Percentiles rank a stretch among this genome's conserved stretches.
Evolutionary conservation across 2,888 invertebrate genomes (phyloP).

Genomic region (Anoncus sp.): DNA sequence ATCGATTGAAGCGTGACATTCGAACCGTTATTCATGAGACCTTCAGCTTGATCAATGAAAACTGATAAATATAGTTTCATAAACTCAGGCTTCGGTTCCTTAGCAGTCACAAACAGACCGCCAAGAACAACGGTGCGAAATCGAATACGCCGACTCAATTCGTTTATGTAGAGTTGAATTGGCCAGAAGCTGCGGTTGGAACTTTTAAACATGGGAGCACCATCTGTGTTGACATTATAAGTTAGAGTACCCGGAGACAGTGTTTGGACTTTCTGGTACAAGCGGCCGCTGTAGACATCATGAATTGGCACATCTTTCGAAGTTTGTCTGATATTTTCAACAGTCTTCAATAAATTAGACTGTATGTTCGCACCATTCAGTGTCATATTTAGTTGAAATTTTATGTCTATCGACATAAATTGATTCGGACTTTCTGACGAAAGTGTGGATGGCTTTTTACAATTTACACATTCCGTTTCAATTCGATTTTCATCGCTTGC

Average conservation of each 20-base stretch:
- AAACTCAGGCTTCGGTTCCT: constrained; percentile 56
- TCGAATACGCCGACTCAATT: constrained; percentile 45
- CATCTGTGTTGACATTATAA: constrained; percentile 63
- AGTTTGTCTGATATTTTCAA: constrained; percentile 15
- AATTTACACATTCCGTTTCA: constrained; percentile 9
- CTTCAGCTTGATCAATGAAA: constrained; percentile 51
- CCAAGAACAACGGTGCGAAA: constrained; percentile 49
- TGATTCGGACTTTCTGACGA: constrained; percentile 44
- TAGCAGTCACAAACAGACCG: constrained; percentile 52
- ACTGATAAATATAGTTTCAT: constrained; percentile 59
- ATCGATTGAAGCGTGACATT: constrained; percentile 19
- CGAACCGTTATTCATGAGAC: constrained; percentile 42
- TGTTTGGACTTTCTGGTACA: constrained; percentile 51
- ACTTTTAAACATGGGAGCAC: constrained; percentile 57
- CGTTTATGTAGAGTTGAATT: constrained; percentile 55
- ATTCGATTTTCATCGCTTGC: too few relatives aligned
- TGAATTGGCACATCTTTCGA: constrained; percentile 19
- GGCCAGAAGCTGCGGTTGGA: constrained; percentile 57
- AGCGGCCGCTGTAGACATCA: constrained; percentile 40
- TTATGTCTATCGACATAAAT: constrained; percentile 59
- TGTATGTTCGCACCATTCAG: too few relatives aligned
- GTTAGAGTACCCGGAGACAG: constrained; percentile 49
- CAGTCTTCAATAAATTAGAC: constrained; percentile 29
- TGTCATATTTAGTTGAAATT: constrained; percentile 56
- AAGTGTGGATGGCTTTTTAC: constrained; percentile 10